Base-by-base conservation (phyloP, 64 coral and sea anemone species). In the Porites australiensis region DNA sequence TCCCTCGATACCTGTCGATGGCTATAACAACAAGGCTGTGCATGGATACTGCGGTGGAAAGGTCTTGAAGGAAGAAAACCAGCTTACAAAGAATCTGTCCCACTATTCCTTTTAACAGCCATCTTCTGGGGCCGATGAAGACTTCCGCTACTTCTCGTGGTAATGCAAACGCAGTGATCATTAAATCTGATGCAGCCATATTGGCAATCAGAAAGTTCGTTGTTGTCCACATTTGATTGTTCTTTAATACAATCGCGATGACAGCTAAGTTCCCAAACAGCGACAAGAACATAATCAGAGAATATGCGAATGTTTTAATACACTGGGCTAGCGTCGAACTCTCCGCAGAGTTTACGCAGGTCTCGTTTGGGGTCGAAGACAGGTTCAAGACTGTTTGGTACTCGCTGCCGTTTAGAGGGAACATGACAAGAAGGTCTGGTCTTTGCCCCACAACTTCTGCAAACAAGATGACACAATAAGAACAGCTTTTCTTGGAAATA, bases 171-270 rank as follows among this genome's bases (percentile, higher is more conserved):
- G 70, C 12, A 15, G 62, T 23, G 45, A 90, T 66, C 0, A 90
- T 12, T 11, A 90, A 18, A 62, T 90, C 88, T 4, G 88, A 90
- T 5, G 70, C 50, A 2, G 88, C 88, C 88, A 90, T 90, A 15
- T 90, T 90, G 3, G 61, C 76, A 64, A 90, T 79, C 22, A 90
- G 44, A 53, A 70, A 90, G 62, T 90, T 79, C 9, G 80, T 50
- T 1, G 87, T 52, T 78, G 87, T 78, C 15, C 50, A 11, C 57
- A 89, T 18, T 13, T 53, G 75, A 10, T 69, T 90, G 9, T 79
- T 81, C 23, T 7, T 52, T 62, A 68, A 69, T 18, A 90, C 75
- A 54, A 70, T 16, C 13, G 44, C 44, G 6, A 80, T 69, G 22
- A 90, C 52, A 19, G 80, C 58, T n/a, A 19, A 49, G 70, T 90